A percentile compares a stretch with the other conserved stretches of the same genome.
Evolutionary conservation across 35 echinoderm and acorn worm genomes (phyloP).

Genomic region (Hemicentrotus pulcherrimus): DNA sequence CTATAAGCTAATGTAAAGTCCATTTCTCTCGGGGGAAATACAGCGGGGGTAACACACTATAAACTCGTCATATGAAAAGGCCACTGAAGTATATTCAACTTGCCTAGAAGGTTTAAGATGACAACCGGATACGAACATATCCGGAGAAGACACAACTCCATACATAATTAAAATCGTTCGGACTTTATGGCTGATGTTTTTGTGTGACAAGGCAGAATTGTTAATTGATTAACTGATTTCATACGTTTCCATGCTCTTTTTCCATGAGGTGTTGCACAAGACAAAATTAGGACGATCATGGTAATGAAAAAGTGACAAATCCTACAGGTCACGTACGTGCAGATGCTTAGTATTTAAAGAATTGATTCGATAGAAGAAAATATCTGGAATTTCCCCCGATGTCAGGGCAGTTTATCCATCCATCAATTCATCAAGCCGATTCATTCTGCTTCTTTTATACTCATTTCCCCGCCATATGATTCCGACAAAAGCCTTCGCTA

Average conservation of each 20-base stretch:
- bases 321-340: not conserved
- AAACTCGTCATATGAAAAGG: not conserved
- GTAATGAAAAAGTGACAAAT: no score
- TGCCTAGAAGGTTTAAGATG: not conserved
- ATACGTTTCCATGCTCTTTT: not conserved
- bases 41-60: not conserved
- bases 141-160: not conserved
- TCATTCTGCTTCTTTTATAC: not conserved
- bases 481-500: not conserved
- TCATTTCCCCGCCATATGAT: not conserved
- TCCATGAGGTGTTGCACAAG: not conserved
- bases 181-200: not conserved
- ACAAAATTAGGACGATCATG: not conserved
- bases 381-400: not conserved
- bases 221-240: no score
- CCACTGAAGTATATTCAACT: not conserved
- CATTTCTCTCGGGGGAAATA: not conserved
- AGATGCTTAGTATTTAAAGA: not conserved
- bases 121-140: not conserved
- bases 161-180: not conserved
- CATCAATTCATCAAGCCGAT: not conserved
- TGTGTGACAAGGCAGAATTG: not conserved
- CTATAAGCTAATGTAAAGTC: not conserved
- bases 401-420: not conserved
- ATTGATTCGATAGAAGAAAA: not conserved